These are phyloP conservation scores for Gastracanthus pulcherrimus DNA, from an alignment of 2,888 invertebrate genomes.

Conservation along the genomic window DNA sequence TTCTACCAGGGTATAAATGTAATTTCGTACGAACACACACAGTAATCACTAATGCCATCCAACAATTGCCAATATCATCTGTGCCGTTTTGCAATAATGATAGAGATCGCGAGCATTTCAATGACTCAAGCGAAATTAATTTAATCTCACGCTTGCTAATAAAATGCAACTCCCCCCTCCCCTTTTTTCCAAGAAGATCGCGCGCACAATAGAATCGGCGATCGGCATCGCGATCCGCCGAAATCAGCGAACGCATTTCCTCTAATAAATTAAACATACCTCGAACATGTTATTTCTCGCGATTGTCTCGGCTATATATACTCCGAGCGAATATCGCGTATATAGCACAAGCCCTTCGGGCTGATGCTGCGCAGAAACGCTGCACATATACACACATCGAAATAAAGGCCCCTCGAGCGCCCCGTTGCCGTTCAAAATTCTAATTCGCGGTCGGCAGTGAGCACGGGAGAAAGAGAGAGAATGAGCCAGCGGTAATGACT, in stretches of 20 bases:
- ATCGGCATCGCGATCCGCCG: neutral
- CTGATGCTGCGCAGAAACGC: conserved; percentile 10
- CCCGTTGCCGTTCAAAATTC: conserved; percentile 62
- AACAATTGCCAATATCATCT: too few relatives aligned
- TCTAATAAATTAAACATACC: conserved; percentile 53
- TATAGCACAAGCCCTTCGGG: neutral
- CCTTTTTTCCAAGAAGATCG: conserved; percentile 34
- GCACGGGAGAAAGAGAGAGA: conserved; percentile 47
- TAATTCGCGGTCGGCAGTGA: conserved; percentile 64
- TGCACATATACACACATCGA: neutral
- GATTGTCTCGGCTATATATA: conserved; percentile 36
- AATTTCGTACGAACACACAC: too few relatives aligned
- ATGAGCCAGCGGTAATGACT: conserved; percentile 68
- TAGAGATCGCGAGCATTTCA: neutral
- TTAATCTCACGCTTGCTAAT: neutral
- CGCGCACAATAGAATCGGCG: conserved; percentile 32
- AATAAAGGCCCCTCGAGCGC: conserved; percentile 41
- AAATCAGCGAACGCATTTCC: conserved; percentile 43
- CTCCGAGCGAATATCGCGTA: neutral
- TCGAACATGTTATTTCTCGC: conserved; percentile 47
- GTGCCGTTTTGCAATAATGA: neutral
- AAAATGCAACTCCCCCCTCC: conserved; percentile 22
- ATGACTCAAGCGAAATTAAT: neutral
- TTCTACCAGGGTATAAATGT: too few relatives aligned
- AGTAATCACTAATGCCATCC: too few relatives aligned